Percentiles rank a stretch among this genome's conserved stretches.
These are phyloP conservation scores for Heliconius himera DNA, from an alignment of 1,140 invertebrate species.

Conservation along the genomic window DNA sequence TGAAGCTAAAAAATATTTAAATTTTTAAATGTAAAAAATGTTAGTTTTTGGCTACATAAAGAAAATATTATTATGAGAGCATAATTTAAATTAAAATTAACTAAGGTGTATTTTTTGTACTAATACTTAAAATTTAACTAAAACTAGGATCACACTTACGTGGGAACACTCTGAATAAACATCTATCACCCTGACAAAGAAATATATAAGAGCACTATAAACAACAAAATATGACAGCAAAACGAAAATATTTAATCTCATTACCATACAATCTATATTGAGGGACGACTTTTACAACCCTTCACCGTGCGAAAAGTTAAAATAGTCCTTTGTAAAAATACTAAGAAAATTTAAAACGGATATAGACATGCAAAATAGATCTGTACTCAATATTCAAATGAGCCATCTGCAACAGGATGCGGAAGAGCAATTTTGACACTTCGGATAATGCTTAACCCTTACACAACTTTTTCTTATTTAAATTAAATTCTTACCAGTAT, in stretches of 20 bases:
- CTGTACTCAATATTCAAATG: conserved; percentile 74
- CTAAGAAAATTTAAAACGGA: conserved; percentile 47
- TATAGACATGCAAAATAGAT: conserved; percentile 74
- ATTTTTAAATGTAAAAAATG: no score
- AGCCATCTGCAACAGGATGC: conserved; percentile 60
- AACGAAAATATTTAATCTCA: conserved; percentile 79
- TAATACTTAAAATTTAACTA: background rate
- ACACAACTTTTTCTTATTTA: conserved; percentile 68
- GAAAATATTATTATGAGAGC: no score
- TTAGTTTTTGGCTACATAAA: no score
- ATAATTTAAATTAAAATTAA: background rate
- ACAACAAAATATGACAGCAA: conserved; percentile 70
- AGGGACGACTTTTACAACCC: conserved; percentile 36
- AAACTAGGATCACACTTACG: background rate
- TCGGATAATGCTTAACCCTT: conserved; percentile 72
- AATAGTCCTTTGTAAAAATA: conserved; percentile 28
- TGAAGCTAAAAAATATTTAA: no score
- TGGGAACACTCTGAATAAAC: conserved; percentile 48
- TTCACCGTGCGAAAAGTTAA: conserved; percentile 68
- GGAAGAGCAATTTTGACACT: conserved; percentile 81
- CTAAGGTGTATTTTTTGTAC: background rate
- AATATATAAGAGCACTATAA: conserved; percentile 61
- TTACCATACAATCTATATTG: conserved; percentile 66
- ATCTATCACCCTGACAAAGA: conserved; percentile 62
- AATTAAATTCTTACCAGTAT: conserved; percentile 65